Conservation (phyloP, 2,113 vertebrate genomes). For the Calidris pugnax region DNA sequence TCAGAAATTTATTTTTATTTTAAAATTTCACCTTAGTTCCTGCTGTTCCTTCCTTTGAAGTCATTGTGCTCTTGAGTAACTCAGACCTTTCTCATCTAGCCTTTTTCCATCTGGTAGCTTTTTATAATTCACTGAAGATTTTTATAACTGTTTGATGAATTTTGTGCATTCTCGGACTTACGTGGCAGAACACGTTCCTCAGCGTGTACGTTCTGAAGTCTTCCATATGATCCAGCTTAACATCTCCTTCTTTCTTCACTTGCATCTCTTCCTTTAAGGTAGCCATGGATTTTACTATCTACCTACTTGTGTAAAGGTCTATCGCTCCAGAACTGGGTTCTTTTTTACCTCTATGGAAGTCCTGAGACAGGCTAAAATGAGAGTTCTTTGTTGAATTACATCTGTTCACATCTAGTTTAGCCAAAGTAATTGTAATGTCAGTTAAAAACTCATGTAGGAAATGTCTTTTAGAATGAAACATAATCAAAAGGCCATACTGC, state of each 20-base stretch:
- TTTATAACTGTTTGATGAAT: slow-evolving; percentile 36
- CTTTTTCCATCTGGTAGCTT: slow-evolving; percentile 29
- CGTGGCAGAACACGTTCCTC: not conserved
- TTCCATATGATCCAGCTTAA: not conserved
- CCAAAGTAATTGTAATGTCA: not conserved
- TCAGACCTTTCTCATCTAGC: slow-evolving; percentile 13
- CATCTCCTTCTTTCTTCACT: not conserved
- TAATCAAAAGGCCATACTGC: not conserved
- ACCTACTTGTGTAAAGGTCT: not conserved
- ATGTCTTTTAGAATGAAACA: not conserved
- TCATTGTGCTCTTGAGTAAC: not conserved
- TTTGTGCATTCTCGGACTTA: not conserved
- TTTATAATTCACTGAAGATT: slow-evolving; percentile 35
- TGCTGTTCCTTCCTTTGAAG: not conserved
- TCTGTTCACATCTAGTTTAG: not conserved
- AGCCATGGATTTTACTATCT: not conserved
- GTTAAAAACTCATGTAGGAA: not conserved
- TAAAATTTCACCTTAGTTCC: not conserved
- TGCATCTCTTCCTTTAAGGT: not conserved
- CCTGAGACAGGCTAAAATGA: not conserved
- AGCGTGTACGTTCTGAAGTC: not conserved
- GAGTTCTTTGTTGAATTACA: not conserved
- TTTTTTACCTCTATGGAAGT: not conserved
- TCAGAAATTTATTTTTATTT: slow-evolving; percentile 23
- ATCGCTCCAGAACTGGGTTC: not conserved